Percentiles rank a stretch among this genome's conserved stretches.
phyloP scores from a whole-genome alignment of 2,797 vertebrate species.

The Sebastiscus albofasciatus region DNA sequence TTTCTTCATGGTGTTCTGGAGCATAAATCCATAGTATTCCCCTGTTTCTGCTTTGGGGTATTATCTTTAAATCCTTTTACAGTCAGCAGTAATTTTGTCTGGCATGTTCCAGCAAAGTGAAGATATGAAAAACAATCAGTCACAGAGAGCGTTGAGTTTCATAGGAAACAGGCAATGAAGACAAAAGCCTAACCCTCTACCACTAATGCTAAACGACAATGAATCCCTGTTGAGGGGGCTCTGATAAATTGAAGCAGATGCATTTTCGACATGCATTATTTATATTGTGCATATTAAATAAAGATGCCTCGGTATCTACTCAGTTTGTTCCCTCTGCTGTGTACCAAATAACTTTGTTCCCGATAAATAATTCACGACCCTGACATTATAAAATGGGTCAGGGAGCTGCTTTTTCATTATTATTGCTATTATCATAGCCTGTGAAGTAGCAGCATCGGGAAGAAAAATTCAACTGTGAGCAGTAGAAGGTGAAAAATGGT shows the following conservation, averaged over 20 bases:
- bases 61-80: constrained; percentile 67
- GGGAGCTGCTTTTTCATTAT: constrained; percentile 79
- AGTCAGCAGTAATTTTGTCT: constrained; percentile 61
- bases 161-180: constrained; percentile 65
- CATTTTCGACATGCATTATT: constrained; percentile 83
- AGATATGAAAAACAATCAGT: constrained; percentile 70
- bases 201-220: constrained; percentile 76
- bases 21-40: constrained; percentile 65
- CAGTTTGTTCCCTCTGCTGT: constrained; percentile 81
- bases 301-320: constrained; percentile 79
- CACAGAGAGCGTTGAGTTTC: constrained; percentile 56
- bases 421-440: constrained; percentile 74
- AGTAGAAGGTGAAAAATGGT: constrained; percentile 39
- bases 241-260: constrained; percentile 82
- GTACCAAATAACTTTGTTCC: constrained; percentile 85
- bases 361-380: constrained; percentile 83
- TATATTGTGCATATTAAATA: constrained; percentile 82
- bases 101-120: constrained; percentile 65
- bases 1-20: constrained; percentile 58
- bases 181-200: constrained; percentile 63
- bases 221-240: constrained; percentile 72
- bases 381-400: constrained; percentile 84
- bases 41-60: constrained; percentile 60
- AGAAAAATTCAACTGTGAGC: constrained; percentile 46
- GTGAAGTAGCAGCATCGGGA: constrained; percentile 59